A percentile compares a stretch with the other conserved stretches of the same genome.
Conservation (phyloP, 2,113 vertebrate genomes). For the Aramus guarauna region DNA sequence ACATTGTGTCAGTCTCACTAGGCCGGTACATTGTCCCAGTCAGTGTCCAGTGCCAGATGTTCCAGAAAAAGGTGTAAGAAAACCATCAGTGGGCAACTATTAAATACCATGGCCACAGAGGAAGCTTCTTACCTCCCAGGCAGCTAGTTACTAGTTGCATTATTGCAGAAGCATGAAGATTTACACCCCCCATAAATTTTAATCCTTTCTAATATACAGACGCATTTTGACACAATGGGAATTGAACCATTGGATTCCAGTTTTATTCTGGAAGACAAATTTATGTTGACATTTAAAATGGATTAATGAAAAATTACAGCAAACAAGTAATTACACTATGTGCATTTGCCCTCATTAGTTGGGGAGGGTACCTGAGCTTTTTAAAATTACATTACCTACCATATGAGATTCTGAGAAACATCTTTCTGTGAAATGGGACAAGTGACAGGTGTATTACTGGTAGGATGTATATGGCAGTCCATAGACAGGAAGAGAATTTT, state of each 20-base stretch:
- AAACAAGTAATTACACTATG: background rate
- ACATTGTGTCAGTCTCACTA: background rate
- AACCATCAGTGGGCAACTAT: background rate
- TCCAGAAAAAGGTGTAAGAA: background rate
- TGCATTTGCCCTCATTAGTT: background rate
- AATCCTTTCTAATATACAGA: background rate
- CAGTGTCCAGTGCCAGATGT: background rate
- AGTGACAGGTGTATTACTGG: background rate
- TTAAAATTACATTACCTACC: background rate
- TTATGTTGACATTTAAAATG: background rate
- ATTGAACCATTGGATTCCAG: background rate
- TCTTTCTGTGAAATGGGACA: background rate
- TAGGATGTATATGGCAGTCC: background rate
- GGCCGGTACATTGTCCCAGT: background rate
- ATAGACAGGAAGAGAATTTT: background rate
- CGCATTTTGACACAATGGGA: background rate
- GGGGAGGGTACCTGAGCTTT: background rate
- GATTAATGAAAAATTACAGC: background rate
- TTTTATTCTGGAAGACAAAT: background rate
- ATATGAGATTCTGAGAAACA: background rate
- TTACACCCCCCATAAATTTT: background rate
- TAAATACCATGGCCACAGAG: background rate
- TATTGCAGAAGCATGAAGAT: background rate
- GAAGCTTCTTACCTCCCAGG: background rate
- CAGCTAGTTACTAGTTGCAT: background rate